These are phyloP conservation scores for Dascillus cervinus DNA, from an alignment of 2,888 invertebrate genomes.

Conservation along the genomic window DNA sequence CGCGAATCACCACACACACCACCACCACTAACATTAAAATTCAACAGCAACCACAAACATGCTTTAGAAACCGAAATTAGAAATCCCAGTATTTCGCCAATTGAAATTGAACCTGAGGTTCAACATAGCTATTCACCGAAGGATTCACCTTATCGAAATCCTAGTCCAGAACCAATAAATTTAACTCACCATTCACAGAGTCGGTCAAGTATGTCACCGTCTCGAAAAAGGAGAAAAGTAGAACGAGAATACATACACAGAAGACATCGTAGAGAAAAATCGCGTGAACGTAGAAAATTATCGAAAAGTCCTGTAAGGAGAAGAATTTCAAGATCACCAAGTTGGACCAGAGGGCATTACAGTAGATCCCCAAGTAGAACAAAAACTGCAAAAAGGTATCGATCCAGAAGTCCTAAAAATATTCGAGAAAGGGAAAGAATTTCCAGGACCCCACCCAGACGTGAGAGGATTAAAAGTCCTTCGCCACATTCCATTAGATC, in stretches of 20 bases:
- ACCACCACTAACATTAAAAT: conserved; percentile 7
- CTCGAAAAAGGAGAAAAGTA: conserved; percentile 37
- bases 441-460: conserved; percentile 17
- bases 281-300: conserved; percentile 42
- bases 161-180: conserved; percentile 32
- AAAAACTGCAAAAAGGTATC: conserved; percentile 41
- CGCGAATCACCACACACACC: conserved; percentile 65
- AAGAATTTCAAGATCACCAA: conserved; percentile 46
- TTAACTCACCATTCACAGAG: conserved; percentile 21
- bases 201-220: conserved; percentile 33
- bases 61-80: conserved; percentile 15
- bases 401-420: conserved; percentile 44
- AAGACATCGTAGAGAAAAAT: conserved; percentile 44
- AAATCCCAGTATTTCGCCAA: conserved; percentile 23
- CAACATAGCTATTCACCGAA: conserved; percentile 23
- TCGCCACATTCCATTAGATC: conserved; percentile 42
- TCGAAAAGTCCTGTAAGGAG: conserved; percentile 52
- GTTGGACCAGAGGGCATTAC: conserved; percentile 45
- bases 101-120: conserved; percentile 19
- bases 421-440: conserved; percentile 25
- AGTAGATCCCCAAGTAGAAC: conserved; percentile 35
- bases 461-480: conserved; percentile 33
- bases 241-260: conserved; percentile 41
- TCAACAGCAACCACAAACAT: conserved; percentile 10
- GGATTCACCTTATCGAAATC: conserved; percentile 35